Base-by-base conservation (phyloP, 1,140 invertebrate genomes). In the Euwallacea fornicatus region DNA sequence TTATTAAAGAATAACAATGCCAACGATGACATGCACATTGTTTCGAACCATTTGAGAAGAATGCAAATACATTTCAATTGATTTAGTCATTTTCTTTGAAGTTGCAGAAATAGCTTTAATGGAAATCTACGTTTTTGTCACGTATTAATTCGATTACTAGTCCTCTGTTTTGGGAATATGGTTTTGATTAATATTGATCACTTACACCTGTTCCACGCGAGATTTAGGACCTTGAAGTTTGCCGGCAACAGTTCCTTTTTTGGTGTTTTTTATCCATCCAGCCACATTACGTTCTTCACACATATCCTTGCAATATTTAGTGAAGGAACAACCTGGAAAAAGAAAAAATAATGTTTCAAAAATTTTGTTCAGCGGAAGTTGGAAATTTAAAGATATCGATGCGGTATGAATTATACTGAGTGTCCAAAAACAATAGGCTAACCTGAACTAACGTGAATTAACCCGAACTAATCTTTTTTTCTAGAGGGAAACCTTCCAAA, bases 201-300 rank as follows among this genome's bases (percentile, higher is more conserved):
- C 91, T 89, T 85, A 95, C 94, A 96, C 92, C 80, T 93, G 88
- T 81, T 95, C 91, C 66, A 96, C 83, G 72, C 88, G 85, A 7
- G 86, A 83, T 79, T 91, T 93, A 11, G 84, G 84, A 21, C 94
- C 94, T 83, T 96, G 92, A 80, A 96, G 87, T 82, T 94, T 93
- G 16, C 94, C 94, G 0, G 93, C 84, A 59, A 96, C 92, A 7
- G 93, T 93, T 41, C 93, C 93, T 72, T 86, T 87, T 80, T 91
- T 93, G n/a, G 89, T 90, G 78, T 95, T 94, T 80, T 95, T 95
- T 64, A 96, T 90, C 94, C 94, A 96, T n/a, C 94, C 94, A 42
- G 86, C 87, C 11, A 96, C 85, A 46, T 87, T 88, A 11, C 93
- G 82, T 74, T 89, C 84, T 69, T 87, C 86, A 42, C 88, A 88